These are phyloP conservation scores for Patella vulgata DNA, from an alignment of 1,140 invertebrate species.

Conservation along the genomic window DNA sequence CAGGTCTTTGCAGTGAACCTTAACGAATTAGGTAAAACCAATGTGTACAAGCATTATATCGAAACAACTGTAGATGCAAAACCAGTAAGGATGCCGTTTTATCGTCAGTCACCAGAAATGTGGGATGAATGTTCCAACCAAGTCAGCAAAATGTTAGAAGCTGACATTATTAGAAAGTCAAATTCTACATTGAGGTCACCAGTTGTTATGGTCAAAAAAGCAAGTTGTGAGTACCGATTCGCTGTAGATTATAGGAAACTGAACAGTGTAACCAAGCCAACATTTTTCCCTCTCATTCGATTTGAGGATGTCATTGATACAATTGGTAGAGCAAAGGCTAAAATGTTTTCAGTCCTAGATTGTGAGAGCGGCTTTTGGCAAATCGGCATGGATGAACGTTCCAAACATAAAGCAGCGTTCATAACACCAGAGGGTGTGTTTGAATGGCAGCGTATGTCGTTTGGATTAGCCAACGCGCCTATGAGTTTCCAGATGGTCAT, in stretches of 20 bases:
- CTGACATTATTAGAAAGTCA: constrained; percentile 28
- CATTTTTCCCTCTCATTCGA: constrained; percentile 24
- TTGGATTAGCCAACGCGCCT: constrained; percentile 23
- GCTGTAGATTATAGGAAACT: constrained; percentile 34
- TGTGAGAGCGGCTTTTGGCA: constrained; percentile 33
- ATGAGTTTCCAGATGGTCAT: constrained; percentile 30
- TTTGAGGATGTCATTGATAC: constrained; percentile 35
- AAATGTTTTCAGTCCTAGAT: constrained; percentile 28
- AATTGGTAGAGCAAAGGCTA: constrained; percentile 24
- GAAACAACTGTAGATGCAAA: constrained; percentile 11
- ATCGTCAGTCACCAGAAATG: constrained; percentile 3
- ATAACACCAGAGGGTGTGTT: constrained; percentile 33
- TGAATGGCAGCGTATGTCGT: constrained; percentile 27
- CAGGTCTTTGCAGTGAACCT: constrained; percentile 27
- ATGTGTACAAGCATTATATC: constrained; percentile 14
- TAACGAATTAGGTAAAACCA: constrained; percentile 18
- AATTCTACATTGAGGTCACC: constrained; percentile 22
- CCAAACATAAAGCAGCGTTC: constrained; percentile 38
- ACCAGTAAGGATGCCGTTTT: neutral
- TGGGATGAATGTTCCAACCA: constrained; percentile 15
- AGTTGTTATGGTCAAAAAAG: constrained; percentile 35
- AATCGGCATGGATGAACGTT: constrained; percentile 19
- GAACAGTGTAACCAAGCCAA: constrained; percentile 22
- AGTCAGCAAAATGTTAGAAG: constrained; percentile 29
- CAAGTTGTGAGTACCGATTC: constrained; percentile 26